Conservation (phyloP, 2,797 vertebrate species). For the Erethizon dorsatum region DNA sequence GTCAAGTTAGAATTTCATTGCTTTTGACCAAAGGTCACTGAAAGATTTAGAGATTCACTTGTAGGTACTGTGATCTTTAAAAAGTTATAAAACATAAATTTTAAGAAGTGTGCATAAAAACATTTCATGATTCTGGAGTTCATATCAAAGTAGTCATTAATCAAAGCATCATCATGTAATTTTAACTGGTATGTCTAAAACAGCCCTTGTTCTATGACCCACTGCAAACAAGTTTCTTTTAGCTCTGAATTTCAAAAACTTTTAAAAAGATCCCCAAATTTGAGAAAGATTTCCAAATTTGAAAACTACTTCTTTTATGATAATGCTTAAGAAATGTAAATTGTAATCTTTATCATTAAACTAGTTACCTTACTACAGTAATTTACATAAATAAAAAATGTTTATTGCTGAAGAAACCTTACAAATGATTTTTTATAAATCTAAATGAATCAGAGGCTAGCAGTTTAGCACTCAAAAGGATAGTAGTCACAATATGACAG, state of each 20-base stretch:
- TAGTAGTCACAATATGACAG: too few relatives aligned
- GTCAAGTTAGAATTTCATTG: constrained; percentile 35
- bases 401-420: constrained; percentile 4
- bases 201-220: not conserved
- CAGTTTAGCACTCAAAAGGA: not conserved
- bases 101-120: not conserved
- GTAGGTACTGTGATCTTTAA: constrained; percentile 35
- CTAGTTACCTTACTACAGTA: not conserved
- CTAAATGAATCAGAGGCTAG: not conserved
- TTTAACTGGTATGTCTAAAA: not conserved
- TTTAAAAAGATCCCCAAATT: not conserved
- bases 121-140: not conserved
- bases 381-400: not conserved
- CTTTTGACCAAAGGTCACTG: constrained; percentile 63
- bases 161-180: not conserved
- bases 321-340: constrained; percentile 1
- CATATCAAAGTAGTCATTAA: not conserved
- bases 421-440: not conserved
- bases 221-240: not conserved
- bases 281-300: not conserved
- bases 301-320: not conserved
- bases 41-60: constrained; percentile 50
- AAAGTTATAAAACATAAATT: constrained; percentile 34
- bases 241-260: not conserved
- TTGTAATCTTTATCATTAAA: constrained; percentile 3